Evolutionary conservation across 2,797 vertebrate genomes (phyloP), one percentile per base, ranked within the genome.

Genomic region (Luscinia megarhynchos): DNA sequence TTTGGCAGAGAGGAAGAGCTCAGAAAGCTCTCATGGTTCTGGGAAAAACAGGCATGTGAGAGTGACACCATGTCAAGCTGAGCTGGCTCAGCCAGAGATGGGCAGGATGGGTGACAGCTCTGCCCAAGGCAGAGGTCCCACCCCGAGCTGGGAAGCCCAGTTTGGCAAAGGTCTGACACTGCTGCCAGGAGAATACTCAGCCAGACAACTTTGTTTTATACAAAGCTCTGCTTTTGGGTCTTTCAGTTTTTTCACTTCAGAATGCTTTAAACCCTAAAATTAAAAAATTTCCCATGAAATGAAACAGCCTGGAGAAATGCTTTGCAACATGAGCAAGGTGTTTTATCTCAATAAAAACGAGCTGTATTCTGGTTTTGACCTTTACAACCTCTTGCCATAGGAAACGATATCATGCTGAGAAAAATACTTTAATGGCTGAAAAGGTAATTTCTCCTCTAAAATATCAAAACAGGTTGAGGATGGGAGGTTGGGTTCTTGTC

Each of bases 101-200:
- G 50, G 22, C 59, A n/a, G n/a, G 8, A 6, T 0, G 1, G 18
- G 43, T 0, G 1, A 15, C 36, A 13, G 5, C 40, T 34, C 41
- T 10, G 21, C 57, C 10, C 0, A 1, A 61, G 54, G n/a, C 82
- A 70, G 85, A 30, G 30, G 14, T 26, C 63, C 63, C 32, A 16
- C 8, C 46, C 55, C 4, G 2, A 11, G 55, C 38, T 41, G 59
- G 51, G 54, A 50, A 69, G 20, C 23, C 46, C 55, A 23, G 16
- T 1, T 45, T 45, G 58, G 59, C 54, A 43, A 32, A 29, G 36
- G 43, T 46, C 62, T 46, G 38, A 50, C 38, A 23, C 32, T 24
- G 59, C 57, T 92, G 66, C 69, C 61, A 24, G 40, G 43, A 83
- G 54, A 69, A 69, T 30, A 41, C 61, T 38, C 51, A 54, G 68